Base-by-base conservation (phyloP, 2,113 vertebrate genomes). In the Tragulus kanchil region DNA sequence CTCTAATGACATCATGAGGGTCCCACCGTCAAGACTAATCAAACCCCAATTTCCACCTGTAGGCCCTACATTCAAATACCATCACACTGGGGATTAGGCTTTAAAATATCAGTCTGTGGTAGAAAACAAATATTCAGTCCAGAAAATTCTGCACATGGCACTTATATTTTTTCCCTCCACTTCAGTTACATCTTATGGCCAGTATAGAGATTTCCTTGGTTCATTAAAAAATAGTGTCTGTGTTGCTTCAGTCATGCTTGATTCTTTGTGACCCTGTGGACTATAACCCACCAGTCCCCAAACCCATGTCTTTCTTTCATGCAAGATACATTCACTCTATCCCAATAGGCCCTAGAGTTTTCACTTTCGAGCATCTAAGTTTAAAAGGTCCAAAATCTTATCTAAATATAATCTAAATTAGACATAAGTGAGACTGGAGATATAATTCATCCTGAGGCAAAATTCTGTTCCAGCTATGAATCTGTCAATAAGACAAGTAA, bases 191-290 rank as follows among this genome's bases (percentile, higher is more conserved):
- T 90, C 31, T 69, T 7, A 64, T 54, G 50, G 78, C 25, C 54
- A 25, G 2, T 48, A 28, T 23, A 13, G 4, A 36, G 19, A 13
- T 89, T 71, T 81, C 19, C 42, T 85, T 86, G 9, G 36, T 69
- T 92, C 23, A 65, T 45, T 58, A 59, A 89, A 31, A 78, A 58
- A 58, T 59, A 79, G 2, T 25, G 69, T 71, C 5, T 71, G 36
- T 0, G 0, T 13, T 42, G 9, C 5, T 25, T 71, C 12, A 71
- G 5, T 71, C 19, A 42, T 25, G 19, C 45, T 23, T 0, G 2
- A 45, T 21, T 45, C 69, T 71, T 71, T 71, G 10, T 0, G 1
- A 71, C 36, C 69, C 17, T 71, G 13, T 45, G 69, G 69, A 71
- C 69, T 71, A 3, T 23, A 71, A 19, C 36, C 6, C 1, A 1